These are phyloP conservation scores for Drosophila kepulauana DNA, from an alignment of 1,140 invertebrate species.

Conservation along the genomic window DNA sequence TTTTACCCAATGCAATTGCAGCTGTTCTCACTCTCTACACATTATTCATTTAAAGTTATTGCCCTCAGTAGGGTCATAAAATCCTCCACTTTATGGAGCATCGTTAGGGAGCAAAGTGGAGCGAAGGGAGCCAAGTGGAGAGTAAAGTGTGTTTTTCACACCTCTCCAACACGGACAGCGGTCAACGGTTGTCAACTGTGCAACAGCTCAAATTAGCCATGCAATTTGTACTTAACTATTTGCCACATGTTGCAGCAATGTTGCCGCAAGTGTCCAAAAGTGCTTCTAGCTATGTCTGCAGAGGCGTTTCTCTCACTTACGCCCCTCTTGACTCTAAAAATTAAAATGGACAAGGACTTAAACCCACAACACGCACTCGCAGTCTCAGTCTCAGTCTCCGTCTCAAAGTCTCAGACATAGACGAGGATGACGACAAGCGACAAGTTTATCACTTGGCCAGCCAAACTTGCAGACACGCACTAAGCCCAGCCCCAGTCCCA, in stretches of 20 bases:
- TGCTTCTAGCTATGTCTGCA: conserved; percentile 27
- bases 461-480: conserved; percentile 60
- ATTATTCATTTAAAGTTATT: conserved; percentile 34
- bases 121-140: neutral
- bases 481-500: conserved; percentile 15
- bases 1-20: conserved; percentile 10
- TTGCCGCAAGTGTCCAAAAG: conserved; percentile 8
- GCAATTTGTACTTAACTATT: conserved; percentile 80
- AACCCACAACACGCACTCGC: conserved; percentile 44
- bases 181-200: conserved; percentile 54
- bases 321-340: conserved; percentile 45
- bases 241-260: conserved; percentile 47
- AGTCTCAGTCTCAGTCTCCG: neutral
- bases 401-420: neutral
- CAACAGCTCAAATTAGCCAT: conserved; percentile 80
- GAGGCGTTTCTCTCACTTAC: conserved; percentile 48
- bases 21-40: conserved; percentile 7
- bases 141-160: conserved; percentile 32
- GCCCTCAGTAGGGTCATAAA: conserved; percentile 25
- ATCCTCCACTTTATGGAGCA: conserved; percentile 27
- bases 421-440: conserved; percentile 67
- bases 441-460: conserved; percentile 75
- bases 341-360: conserved; percentile 71
- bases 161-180: conserved; percentile 35
- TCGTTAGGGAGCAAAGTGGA: neutral